A percentile compares a stretch with the other conserved stretches of the same genome.
Conservation (phyloP, 2,888 invertebrate species). For the Uloborus plumipes region DNA sequence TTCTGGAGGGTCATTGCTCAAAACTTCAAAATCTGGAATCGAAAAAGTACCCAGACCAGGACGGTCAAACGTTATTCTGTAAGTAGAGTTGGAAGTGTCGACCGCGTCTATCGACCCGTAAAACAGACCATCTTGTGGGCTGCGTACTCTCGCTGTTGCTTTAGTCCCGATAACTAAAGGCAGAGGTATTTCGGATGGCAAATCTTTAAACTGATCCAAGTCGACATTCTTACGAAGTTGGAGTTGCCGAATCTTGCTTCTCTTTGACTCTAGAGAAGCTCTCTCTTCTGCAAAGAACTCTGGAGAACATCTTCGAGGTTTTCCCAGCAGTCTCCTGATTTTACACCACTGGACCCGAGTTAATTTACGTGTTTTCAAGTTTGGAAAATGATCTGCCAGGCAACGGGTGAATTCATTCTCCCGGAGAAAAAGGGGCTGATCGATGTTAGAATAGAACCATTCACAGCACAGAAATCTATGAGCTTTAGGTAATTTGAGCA, state of each 20-base stretch:
- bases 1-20: constrained; percentile 92
- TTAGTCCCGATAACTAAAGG: constrained; percentile 95
- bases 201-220: constrained; percentile 83
- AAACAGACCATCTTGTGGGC: constrained; percentile 95
- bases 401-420: constrained; percentile 97
- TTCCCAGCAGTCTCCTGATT: constrained; percentile 95
- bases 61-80: constrained; percentile 94
- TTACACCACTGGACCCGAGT: constrained; percentile 95
- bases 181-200: constrained; percentile 94
- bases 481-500: constrained; percentile 96
- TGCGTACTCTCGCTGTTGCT: constrained; percentile 85
- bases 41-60: constrained; percentile 94
- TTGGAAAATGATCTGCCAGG: constrained; percentile 92
- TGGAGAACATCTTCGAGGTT: constrained; percentile 80
- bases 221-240: constrained; percentile 87
- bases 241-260: constrained; percentile 90
- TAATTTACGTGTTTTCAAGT: constrained; percentile 85
- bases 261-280: constrained; percentile 87
- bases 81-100: constrained; percentile 93
- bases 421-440: constrained; percentile 90
- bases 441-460: constrained; percentile 99
- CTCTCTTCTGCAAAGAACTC: constrained; percentile 97
- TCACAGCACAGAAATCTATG: constrained; percentile 99
- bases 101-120: constrained; percentile 95
- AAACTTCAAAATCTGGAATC: constrained; percentile 95